Percentiles rank a stretch among this genome's conserved stretches.
These are phyloP conservation scores for Spinus olivaceus DNA, from an alignment of 2,797 vertebrate species.

Conservation along the genomic window DNA sequence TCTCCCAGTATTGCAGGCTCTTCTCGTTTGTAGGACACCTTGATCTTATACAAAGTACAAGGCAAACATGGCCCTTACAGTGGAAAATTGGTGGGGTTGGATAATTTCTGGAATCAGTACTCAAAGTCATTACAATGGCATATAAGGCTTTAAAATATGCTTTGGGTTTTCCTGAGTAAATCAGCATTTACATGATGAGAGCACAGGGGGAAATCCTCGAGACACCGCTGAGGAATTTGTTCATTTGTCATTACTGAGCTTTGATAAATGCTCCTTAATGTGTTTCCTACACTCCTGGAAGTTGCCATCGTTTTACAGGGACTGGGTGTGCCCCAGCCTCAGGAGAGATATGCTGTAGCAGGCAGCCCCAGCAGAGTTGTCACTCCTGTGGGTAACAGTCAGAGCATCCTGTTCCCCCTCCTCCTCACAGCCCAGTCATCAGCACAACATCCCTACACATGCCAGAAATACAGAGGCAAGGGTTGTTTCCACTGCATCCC, in stretches of 20 bases:
- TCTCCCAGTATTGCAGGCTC: not conserved
- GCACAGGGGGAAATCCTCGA: not conserved
- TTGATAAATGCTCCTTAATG: not conserved
- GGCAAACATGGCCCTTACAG: accelerated
- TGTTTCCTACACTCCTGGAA: not conserved
- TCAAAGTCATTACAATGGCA: not conserved
- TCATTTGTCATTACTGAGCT: not conserved
- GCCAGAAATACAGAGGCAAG: not conserved
- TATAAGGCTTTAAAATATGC: not conserved
- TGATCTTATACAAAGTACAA: not conserved
- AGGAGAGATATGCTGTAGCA: accelerated
- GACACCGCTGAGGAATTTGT: not conserved
- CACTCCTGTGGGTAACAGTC: accelerated
- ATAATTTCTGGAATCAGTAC: not conserved
- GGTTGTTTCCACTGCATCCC: not conserved
- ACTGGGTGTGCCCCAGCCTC: not conserved
- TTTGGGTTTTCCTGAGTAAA: not conserved
- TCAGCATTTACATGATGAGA: accelerated
- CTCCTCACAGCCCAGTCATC: not conserved
- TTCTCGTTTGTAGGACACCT: not conserved
- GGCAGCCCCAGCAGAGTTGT: not conserved
- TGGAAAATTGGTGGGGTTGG: not conserved
- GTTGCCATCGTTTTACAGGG: not conserved
- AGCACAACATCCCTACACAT: not conserved
- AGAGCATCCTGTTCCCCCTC: not conserved